A percentile compares a stretch with the other conserved stretches of the same genome.
Evolutionary conservation across 2,797 vertebrate species (phyloP).

Genomic region (Eulemur mongoz): DNA sequence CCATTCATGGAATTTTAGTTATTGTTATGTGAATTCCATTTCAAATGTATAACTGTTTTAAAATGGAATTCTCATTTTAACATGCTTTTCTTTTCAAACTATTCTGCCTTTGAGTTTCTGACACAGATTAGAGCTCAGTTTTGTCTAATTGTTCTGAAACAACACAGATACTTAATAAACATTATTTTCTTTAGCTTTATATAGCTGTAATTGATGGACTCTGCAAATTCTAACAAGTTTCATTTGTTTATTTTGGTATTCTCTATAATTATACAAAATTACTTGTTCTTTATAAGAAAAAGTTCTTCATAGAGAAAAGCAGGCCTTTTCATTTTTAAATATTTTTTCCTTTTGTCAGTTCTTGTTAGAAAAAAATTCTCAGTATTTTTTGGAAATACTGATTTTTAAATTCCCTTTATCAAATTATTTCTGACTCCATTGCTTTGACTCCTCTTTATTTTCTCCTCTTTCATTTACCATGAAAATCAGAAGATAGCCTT

Average conservation of each 20-base stretch:
- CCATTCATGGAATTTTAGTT: not conserved
- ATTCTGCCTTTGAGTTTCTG: conserved; percentile 38
- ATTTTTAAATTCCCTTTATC: not conserved
- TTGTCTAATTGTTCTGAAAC: not conserved
- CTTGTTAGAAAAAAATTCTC: not conserved
- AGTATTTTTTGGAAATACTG: not conserved
- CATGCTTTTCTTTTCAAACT: not conserved
- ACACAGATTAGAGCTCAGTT: not conserved
- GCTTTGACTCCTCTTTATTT: not conserved
- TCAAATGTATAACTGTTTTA: not conserved
- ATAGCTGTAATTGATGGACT: not conserved
- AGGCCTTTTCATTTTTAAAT: not conserved
- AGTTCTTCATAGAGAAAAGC: not conserved
- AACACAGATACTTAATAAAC: not conserved
- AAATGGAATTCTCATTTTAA: conserved; percentile 1
- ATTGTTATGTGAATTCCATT: conserved; percentile 21
- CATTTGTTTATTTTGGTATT: not conserved
- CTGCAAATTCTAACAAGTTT: not conserved
- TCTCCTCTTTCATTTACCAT: not conserved
- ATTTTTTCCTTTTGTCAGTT: not conserved
- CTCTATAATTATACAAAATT: not conserved
- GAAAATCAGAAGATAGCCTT: not conserved
- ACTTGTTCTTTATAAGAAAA: not conserved
- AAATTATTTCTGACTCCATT: not conserved
- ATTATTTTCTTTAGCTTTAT: not conserved